Evolutionary conservation across 2,113 vertebrate genomes (phyloP).

Genomic region (Paedocypris sp.): DNA sequence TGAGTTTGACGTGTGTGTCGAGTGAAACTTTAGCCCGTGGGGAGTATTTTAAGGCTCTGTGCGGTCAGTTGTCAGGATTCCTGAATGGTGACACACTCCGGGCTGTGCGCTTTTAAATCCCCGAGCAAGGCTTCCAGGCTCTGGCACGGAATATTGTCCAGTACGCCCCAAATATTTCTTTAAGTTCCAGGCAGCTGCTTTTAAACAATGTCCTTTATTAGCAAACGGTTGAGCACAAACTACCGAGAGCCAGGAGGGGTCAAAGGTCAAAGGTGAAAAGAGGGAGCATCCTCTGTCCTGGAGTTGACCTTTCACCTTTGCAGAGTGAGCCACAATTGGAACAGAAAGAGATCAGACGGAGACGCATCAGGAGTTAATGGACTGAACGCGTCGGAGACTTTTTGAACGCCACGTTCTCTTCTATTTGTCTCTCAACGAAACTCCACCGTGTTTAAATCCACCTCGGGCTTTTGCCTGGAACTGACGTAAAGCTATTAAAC

Average conservation of each 20-base stretch:
- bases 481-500: not conserved
- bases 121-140: not conserved
- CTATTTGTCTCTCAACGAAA: no score
- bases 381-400: not conserved
- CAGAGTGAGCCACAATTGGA: not conserved
- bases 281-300: not conserved
- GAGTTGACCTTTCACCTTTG: conserved; percentile 9
- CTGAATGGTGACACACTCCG: conserved; percentile 12
- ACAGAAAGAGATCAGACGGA: not conserved
- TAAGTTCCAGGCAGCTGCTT: not conserved
- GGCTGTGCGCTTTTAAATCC: conserved; percentile 11
- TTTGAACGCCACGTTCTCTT: not conserved
- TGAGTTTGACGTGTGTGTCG: not conserved
- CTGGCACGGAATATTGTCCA: not conserved
- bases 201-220: not conserved
- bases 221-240: not conserved
- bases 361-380: not conserved
- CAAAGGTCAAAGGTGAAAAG: conserved; percentile 11
- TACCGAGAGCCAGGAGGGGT: not conserved
- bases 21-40: not conserved
- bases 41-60: not conserved
- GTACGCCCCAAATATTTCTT: not conserved
- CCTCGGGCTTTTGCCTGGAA: not conserved
- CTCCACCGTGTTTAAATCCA: not conserved
- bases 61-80: conserved; percentile 24